phyloP scores from a whole-genome alignment of 2,888 invertebrate species.

The Leucophenga maculata region DNA sequence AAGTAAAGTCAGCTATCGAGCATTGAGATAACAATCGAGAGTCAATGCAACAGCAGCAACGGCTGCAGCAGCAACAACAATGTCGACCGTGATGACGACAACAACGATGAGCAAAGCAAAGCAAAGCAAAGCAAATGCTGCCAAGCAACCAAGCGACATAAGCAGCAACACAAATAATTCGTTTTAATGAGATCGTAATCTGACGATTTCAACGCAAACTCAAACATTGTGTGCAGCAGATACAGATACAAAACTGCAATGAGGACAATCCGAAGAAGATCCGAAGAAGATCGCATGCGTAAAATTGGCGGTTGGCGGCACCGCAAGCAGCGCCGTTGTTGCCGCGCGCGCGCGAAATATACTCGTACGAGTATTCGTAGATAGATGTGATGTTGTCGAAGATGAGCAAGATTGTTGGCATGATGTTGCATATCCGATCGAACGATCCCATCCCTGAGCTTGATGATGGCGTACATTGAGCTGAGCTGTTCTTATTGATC shows the following conservation, averaged over 20 bases:
- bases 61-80: constrained; percentile 44
- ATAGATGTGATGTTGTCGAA: constrained; percentile 49
- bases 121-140: neutral
- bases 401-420: constrained; percentile 48
- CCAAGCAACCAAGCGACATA: constrained; percentile 55
- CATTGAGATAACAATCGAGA: constrained; percentile 59
- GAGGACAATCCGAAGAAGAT: neutral
- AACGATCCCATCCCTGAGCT: neutral
- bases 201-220: constrained; percentile 61
- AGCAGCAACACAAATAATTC: constrained; percentile 69
- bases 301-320: constrained; percentile 21
- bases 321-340: constrained; percentile 40
- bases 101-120: constrained; percentile 6
- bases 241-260: neutral
- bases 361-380: constrained; percentile 5
- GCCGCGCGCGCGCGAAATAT: constrained; percentile 48
- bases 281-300: constrained; percentile 31
- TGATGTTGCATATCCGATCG: too few relatives aligned
- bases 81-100: neutral
- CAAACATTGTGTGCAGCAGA: constrained; percentile 28
- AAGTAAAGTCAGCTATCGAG: constrained; percentile 32
- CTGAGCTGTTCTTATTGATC: constrained; percentile 34
- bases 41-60: constrained; percentile 49
- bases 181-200: constrained; percentile 70
- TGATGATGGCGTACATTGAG: constrained; percentile 53